Conservation (phyloP, 1,140 invertebrate genomes). For the Drosophila santomea region DNA sequence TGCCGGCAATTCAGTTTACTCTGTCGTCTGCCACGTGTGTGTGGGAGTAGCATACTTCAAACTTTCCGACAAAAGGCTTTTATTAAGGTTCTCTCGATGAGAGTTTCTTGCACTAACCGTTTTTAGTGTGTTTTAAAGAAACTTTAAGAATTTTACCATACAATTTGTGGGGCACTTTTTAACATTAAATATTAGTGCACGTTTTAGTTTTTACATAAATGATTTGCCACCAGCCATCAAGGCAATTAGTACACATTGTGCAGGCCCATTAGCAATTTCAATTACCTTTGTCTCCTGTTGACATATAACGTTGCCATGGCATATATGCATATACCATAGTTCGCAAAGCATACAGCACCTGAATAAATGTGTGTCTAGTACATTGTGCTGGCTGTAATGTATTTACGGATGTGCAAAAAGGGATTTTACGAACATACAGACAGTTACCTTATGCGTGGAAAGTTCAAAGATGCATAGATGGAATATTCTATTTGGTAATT, state of each 20-base stretch:
- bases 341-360: constrained; percentile 6
- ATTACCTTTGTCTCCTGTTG: constrained; percentile 48
- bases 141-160: constrained; percentile 4
- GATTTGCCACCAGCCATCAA: constrained; percentile 37
- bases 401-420: constrained; percentile 18
- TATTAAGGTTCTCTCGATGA: constrained; percentile 21
- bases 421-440: background rate
- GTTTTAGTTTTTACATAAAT: constrained; percentile 49
- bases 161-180: background rate
- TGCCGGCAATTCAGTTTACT: background rate
- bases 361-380: constrained; percentile 22
- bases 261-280: constrained; percentile 53
- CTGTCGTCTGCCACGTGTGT: constrained; percentile 28
- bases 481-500: constrained; percentile 18
- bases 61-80: constrained; percentile 35
- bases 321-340: background rate
- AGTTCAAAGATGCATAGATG: background rate
- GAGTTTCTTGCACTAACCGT: background rate
- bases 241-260: constrained; percentile 50
- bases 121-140: too few species aligned
- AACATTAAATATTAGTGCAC: constrained; percentile 26
- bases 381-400: constrained; percentile 22
- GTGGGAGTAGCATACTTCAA: constrained; percentile 20
- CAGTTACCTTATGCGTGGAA: background rate
- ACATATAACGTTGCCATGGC: constrained; percentile 17